phyloP scores from a whole-genome alignment of 2,888 invertebrate species.

The Pheosia gnoma region DNA sequence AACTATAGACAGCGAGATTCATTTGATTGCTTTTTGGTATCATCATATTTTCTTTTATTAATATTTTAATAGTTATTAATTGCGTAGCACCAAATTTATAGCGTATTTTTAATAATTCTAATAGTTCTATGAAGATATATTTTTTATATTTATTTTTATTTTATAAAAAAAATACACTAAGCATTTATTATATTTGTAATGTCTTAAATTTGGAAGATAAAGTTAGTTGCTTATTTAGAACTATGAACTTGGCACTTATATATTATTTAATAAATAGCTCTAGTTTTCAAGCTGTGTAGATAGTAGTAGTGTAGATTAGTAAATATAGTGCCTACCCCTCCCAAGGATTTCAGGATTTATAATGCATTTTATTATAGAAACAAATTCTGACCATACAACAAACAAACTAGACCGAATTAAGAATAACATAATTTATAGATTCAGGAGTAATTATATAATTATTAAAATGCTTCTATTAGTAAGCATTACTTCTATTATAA shows the following conservation, averaged over 20 bases:
- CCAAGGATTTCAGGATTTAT: slow-evolving; percentile 12
- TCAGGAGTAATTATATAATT: not conserved
- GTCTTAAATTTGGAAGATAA: slow-evolving; percentile 24
- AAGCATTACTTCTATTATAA: slow-evolving; percentile 27
- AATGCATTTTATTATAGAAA: slow-evolving; percentile 12
- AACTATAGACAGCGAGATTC: slow-evolving; percentile 49
- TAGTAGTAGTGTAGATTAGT: too few species aligned
- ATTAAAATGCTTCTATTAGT: slow-evolving; percentile 10
- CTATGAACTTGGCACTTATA: slow-evolving; percentile 27
- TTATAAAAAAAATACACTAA: slow-evolving; percentile 30
- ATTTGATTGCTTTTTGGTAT: slow-evolving; percentile 56
- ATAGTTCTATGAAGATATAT: slow-evolving; percentile 20
- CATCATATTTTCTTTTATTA: slow-evolving; percentile 23
- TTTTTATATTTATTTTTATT: slow-evolving; percentile 33
- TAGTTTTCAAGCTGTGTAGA: slow-evolving; percentile 22
- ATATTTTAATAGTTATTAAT: slow-evolving; percentile 25
- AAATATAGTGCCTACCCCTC: slow-evolving; percentile 29
- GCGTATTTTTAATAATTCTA: slow-evolving; percentile 40
- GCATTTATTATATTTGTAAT: slow-evolving; percentile 21
- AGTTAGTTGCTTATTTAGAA: not conserved
- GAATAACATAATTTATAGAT: too few species aligned
- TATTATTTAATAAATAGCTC: slow-evolving; percentile 6
- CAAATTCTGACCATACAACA: too few species aligned
- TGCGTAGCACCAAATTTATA: slow-evolving; percentile 62
- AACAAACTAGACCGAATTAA: too few species aligned